phyloP scores from a whole-genome alignment of 2,113 vertebrate genomes.

The Piaya cayana region DNA sequence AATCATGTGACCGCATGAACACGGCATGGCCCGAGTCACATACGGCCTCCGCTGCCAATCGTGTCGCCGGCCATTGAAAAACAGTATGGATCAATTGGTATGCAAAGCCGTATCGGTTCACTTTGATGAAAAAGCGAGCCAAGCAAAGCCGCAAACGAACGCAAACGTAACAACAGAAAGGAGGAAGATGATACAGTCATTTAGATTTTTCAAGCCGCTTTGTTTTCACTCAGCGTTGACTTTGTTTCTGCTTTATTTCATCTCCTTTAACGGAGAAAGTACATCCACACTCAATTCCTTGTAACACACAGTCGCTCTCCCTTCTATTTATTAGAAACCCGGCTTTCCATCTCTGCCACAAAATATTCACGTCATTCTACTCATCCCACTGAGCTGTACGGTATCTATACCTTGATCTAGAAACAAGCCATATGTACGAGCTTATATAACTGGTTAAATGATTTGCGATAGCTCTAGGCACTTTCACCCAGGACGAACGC shows the following conservation, averaged over 20 bases:
- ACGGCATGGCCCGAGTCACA: background rate
- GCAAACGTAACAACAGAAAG: fast-evolving
- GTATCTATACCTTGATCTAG: background rate
- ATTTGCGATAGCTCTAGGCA: background rate
- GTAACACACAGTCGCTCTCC: background rate
- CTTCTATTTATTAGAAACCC: background rate
- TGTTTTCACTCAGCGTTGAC: background rate
- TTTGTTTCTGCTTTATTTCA: background rate
- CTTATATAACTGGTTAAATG: background rate
- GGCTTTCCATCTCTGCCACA: background rate
- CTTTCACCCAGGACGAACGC: background rate
- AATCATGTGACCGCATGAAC: background rate
- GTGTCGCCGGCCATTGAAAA: background rate
- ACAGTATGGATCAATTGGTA: fast-evolving
- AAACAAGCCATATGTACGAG: background rate
- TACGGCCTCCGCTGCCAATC: background rate
- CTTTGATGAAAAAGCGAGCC: background rate
- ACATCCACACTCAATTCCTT: background rate
- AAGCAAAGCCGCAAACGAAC: background rate
- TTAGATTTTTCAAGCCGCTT: background rate
- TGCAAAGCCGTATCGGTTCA: fast-evolving
- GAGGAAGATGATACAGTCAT: fast-evolving
- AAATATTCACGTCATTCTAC: fast-evolving
- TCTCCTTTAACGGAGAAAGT: background rate
- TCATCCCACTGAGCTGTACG: background rate